These are phyloP conservation scores for Leucosticte australis DNA, from an alignment of 2,113 vertebrate species.

Conservation along the genomic window DNA sequence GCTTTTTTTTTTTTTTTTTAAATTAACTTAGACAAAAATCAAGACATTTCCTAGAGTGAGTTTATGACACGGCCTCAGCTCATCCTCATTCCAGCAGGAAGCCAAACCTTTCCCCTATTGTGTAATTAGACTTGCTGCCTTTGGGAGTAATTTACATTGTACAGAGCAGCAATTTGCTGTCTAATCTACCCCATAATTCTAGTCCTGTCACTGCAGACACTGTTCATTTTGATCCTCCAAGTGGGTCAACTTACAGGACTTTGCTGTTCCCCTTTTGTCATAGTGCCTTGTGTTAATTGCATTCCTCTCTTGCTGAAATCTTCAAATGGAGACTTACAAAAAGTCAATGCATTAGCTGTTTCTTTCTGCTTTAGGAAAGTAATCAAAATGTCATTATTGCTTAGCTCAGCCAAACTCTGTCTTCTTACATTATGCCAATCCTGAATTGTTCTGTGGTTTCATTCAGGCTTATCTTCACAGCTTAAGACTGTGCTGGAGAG, in stretches of 20 bases:
- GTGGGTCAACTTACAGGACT: slow-evolving; percentile 66
- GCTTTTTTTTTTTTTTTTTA: neutral
- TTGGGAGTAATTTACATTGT: slow-evolving; percentile 50
- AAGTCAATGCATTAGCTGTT: slow-evolving; percentile 64
- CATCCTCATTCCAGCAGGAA: slow-evolving; percentile 44
- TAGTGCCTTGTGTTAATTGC: slow-evolving; percentile 67
- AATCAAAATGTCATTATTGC: slow-evolving; percentile 24
- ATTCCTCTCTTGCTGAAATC: slow-evolving; percentile 61
- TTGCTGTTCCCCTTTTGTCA: slow-evolving; percentile 58
- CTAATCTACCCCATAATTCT: slow-evolving; percentile 72
- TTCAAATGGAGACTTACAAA: slow-evolving; percentile 66
- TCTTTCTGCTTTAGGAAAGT: slow-evolving; percentile 57
- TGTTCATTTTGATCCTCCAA: slow-evolving; percentile 68
- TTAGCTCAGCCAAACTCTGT: neutral
- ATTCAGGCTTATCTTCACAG: neutral
- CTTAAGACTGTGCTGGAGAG: neutral
- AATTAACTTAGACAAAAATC: slow-evolving; percentile 9
- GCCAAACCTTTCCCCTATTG: slow-evolving; percentile 61
- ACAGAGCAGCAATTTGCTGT: slow-evolving; percentile 69
- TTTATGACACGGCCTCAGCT: slow-evolving; percentile 49
- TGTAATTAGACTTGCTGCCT: slow-evolving; percentile 64
- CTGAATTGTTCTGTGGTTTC: neutral
- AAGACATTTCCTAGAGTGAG: slow-evolving; percentile 40
- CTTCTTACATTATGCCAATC: neutral
- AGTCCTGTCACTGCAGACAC: slow-evolving; percentile 64